Conservation (phyloP, 2,888 invertebrate species). For the Leucoptera coffeella region DNA sequence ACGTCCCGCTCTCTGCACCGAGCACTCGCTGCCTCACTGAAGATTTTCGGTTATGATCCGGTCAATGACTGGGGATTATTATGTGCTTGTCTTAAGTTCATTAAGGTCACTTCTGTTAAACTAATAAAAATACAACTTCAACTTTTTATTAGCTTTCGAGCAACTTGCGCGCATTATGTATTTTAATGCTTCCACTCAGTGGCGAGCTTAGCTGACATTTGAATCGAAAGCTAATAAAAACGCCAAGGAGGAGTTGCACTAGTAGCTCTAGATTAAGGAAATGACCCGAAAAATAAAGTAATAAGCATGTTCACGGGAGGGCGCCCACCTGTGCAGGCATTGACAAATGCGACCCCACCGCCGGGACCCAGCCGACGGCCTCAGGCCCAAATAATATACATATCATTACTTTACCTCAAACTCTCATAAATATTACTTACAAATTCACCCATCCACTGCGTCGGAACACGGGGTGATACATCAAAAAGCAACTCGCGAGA, state of each 20-base stretch:
- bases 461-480: slow-evolving; percentile 24
- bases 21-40: slow-evolving; percentile 34
- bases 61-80: slow-evolving; percentile 42
- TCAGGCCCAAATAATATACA: slow-evolving; percentile 39
- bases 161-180: no score
- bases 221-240: no score
- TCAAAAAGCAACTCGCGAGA: slow-evolving; percentile 22
- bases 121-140: not conserved
- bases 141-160: no score
- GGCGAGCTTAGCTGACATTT: no score
- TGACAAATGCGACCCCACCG: slow-evolving; percentile 34
- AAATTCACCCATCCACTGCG: slow-evolving; percentile 24
- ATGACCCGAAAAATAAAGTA: slow-evolving; percentile 32
- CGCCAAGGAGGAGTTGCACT: no score
- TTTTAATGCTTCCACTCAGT: no score
- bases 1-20: slow-evolving; percentile 26
- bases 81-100: slow-evolving; percentile 29
- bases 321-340: slow-evolving; percentile 35
- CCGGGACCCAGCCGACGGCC: slow-evolving; percentile 17
- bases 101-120: slow-evolving; percentile 14
- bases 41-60: slow-evolving; percentile 50
- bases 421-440: slow-evolving; percentile 33
- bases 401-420: slow-evolving; percentile 37
- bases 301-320: slow-evolving; percentile 23
- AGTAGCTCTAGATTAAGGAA: slow-evolving; percentile 21